These are phyloP conservation scores for Leucania comma DNA, from an alignment of 2,888 invertebrate genomes.

Conservation along the genomic window DNA sequence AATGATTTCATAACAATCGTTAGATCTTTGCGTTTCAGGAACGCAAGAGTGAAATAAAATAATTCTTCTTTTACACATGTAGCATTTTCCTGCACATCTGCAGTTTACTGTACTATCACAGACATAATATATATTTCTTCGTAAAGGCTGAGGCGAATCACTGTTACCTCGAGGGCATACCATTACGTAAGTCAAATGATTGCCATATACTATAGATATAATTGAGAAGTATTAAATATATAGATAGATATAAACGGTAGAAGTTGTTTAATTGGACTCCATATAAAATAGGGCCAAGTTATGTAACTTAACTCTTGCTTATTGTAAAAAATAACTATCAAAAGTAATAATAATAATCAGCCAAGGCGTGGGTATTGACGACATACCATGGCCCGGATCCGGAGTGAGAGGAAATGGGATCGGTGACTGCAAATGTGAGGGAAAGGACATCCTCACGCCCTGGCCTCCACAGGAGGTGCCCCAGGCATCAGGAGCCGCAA, in stretches of 20 bases:
- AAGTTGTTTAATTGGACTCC: background rate
- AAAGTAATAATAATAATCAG: too few species aligned
- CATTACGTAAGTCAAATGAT: slow-evolving; percentile 8
- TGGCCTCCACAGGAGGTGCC: too few species aligned
- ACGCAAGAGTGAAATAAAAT: too few species aligned
- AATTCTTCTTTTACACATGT: too few species aligned
- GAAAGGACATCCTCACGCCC: too few species aligned
- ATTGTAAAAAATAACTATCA: background rate
- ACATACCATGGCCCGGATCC: too few species aligned
- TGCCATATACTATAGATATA: slow-evolving; percentile 8
- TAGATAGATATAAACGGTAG: background rate
- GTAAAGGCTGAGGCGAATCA: slow-evolving; percentile 1
- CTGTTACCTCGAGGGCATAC: slow-evolving; percentile 7
- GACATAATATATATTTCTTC: background rate
- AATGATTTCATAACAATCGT: too few species aligned
- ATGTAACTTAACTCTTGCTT: background rate
- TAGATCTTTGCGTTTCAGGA: too few species aligned
- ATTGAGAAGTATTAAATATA: background rate
- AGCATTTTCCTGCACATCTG: background rate
- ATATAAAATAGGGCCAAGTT: background rate
- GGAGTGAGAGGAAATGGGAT: too few species aligned
- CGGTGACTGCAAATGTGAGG: too few species aligned
- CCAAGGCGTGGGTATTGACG: too few species aligned
- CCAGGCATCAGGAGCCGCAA: too few species aligned
- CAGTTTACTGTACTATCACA: slow-evolving; percentile 1